phyloP scores from a whole-genome alignment of 2,113 vertebrate species.

The Gorsachius goisagi region DNA sequence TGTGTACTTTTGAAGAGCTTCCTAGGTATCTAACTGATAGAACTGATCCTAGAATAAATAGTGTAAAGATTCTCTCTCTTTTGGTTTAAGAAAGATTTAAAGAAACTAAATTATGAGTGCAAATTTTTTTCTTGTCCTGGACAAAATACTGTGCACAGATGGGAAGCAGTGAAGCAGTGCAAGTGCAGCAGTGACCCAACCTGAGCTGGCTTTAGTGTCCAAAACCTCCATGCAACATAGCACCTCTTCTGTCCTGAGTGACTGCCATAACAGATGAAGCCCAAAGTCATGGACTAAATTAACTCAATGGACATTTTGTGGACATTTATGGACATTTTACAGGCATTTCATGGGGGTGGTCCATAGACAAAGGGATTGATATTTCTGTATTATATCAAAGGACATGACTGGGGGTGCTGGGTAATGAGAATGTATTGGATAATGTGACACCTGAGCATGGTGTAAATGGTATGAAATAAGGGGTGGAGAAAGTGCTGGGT shows the following conservation, averaged over 20 bases:
- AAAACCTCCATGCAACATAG: accelerated
- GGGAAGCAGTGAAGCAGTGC: not conserved
- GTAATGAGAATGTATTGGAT: too few species aligned
- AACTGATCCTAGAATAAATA: not conserved
- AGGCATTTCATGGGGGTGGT: not conserved
- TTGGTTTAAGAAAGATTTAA: not conserved
- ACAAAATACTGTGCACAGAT: not conserved
- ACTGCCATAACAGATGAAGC: not conserved
- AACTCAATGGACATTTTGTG: not conserved
- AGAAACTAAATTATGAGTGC: not conserved
- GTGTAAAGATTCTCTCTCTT: accelerated
- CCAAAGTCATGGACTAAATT: not conserved
- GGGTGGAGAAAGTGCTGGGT: too few species aligned
- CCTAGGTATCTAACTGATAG: not conserved
- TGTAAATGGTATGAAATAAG: too few species aligned
- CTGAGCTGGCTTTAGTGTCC: not conserved
- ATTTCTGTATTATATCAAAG: too few species aligned
- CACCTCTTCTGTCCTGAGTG: not conserved
- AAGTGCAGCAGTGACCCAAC: not conserved
- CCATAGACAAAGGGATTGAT: too few species aligned
- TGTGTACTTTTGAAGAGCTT: not conserved
- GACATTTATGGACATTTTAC: not conserved
- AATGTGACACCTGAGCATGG: too few species aligned
- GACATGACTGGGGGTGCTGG: too few species aligned
- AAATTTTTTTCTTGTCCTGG: not conserved